Evolutionary conservation across 2,113 vertebrate species (phyloP).

Genomic region (Pantherophis guttatus): DNA sequence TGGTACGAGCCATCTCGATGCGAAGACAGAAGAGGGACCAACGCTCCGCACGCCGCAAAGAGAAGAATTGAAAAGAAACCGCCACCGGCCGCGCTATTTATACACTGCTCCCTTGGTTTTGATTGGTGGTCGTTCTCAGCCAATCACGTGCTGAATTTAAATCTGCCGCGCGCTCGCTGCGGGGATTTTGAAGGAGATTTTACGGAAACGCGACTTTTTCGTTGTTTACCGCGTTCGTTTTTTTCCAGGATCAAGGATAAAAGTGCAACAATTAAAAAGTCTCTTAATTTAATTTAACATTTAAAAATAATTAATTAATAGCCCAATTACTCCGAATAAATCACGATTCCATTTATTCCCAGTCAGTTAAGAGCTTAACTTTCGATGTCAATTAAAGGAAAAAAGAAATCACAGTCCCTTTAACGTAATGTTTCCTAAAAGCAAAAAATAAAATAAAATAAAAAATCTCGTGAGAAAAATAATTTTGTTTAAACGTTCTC

Average conservation of each 20-base stretch:
- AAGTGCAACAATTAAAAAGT: background rate
- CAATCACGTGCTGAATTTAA: background rate
- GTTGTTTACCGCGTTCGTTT: too few relatives aligned
- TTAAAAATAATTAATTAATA: too few relatives aligned
- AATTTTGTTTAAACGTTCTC: too few relatives aligned
- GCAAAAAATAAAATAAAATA: background rate
- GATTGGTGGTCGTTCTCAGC: background rate
- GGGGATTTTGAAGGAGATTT: background rate
- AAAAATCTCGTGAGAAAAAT: background rate
- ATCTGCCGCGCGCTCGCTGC: background rate
- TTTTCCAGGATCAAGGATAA: background rate
- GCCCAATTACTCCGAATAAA: background rate
- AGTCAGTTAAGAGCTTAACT: background rate
- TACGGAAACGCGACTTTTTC: background rate
- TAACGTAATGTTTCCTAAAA: too few relatives aligned
- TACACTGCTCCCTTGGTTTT: background rate
- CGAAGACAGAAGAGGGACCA: fast-evolving
- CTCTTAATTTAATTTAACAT: too few relatives aligned
- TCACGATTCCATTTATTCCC: too few relatives aligned
- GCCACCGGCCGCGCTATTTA: background rate
- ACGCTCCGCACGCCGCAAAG: fast-evolving
- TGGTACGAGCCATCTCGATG: constrained; percentile 56
- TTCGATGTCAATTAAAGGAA: background rate
- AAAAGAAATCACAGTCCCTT: background rate
- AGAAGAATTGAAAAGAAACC: fast-evolving